These are phyloP conservation scores for Passer domesticus DNA, from an alignment of 2,113 vertebrate genomes.

Conservation along the genomic window DNA sequence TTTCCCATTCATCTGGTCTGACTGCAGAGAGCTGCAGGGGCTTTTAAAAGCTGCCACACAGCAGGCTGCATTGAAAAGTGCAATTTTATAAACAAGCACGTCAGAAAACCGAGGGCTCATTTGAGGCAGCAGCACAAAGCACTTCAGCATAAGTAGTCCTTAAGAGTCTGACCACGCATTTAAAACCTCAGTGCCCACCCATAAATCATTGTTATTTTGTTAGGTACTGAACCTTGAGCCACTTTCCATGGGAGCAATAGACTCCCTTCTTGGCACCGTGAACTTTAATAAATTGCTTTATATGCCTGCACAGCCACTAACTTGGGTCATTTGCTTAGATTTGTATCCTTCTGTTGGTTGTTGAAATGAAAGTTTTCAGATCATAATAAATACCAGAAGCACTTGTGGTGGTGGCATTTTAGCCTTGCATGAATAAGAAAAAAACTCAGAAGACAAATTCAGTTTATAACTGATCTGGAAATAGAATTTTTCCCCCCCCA, in stretches of 20 bases:
- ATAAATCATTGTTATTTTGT: slow-evolving; percentile 7
- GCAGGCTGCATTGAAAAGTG: neutral
- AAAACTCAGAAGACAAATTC: neutral
- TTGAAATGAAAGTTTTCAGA: neutral
- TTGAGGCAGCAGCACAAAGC: neutral
- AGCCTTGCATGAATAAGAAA: neutral
- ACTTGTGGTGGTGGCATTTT: neutral
- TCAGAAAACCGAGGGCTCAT: neutral
- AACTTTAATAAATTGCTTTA: neutral
- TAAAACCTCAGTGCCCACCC: neutral
- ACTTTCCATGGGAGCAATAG: slow-evolving; percentile 1
- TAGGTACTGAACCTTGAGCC: slow-evolving; percentile 12
- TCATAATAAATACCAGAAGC: neutral
- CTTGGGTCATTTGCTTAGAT: neutral
- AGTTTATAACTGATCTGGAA: neutral
- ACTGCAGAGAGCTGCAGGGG: neutral
- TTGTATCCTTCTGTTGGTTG: neutral
- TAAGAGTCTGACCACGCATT: neutral
- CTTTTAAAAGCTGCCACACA: neutral
- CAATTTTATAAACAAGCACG: neutral
- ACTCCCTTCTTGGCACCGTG: neutral
- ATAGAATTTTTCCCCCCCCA: neutral
- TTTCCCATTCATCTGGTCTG: neutral
- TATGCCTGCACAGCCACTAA: neutral
- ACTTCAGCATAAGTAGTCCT: neutral